Percentiles rank a stretch among this genome's conserved stretches.
These are phyloP conservation scores for Acleris literana DNA, from an alignment of 2,888 invertebrate genomes.

Conservation along the genomic window DNA sequence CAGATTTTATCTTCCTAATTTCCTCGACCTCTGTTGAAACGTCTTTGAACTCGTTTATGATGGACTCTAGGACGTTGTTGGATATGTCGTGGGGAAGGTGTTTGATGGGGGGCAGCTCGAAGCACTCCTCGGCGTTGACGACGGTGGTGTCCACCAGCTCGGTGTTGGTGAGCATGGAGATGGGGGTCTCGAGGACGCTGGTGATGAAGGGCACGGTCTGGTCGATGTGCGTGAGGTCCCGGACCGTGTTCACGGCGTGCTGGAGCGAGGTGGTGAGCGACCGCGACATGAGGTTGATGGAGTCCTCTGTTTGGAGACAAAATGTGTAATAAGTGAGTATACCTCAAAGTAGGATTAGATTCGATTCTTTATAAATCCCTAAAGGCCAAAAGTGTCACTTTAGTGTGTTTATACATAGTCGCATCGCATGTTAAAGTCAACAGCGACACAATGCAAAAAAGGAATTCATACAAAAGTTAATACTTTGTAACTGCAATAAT, in stretches of 20 bases:
- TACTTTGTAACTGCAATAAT: too few species aligned
- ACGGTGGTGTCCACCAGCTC: slow-evolving; percentile 63
- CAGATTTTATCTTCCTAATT: slow-evolving; percentile 57
- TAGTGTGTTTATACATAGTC: too few species aligned
- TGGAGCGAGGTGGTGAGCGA: slow-evolving; percentile 73
- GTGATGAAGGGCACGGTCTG: slow-evolving; percentile 71
- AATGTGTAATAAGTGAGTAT: too few species aligned
- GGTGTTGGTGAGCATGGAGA: slow-evolving; percentile 64
- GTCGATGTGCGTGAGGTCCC: slow-evolving; percentile 68
- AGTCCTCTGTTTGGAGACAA: slow-evolving; percentile 58
- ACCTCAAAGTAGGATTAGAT: too few species aligned
- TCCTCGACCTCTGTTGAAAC: slow-evolving; percentile 65
- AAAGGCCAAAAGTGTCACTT: too few species aligned
- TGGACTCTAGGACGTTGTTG: slow-evolving; percentile 70
- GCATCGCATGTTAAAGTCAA: too few species aligned
- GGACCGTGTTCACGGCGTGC: slow-evolving; percentile 73
- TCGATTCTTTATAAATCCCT: too few species aligned
- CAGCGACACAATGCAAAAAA: too few species aligned
- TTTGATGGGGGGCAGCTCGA: slow-evolving; percentile 86
- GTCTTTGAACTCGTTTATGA: slow-evolving; percentile 71
- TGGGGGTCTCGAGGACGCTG: slow-evolving; percentile 71
- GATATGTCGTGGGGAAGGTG: slow-evolving; percentile 75
- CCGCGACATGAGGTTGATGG: slow-evolving; percentile 69
- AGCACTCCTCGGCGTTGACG: slow-evolving; percentile 88
- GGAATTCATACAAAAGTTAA: too few species aligned